phyloP scores from a whole-genome alignment of 30 jellyfish, hydroid and myxozoan species.

The Euphysa ruthae region DNA sequence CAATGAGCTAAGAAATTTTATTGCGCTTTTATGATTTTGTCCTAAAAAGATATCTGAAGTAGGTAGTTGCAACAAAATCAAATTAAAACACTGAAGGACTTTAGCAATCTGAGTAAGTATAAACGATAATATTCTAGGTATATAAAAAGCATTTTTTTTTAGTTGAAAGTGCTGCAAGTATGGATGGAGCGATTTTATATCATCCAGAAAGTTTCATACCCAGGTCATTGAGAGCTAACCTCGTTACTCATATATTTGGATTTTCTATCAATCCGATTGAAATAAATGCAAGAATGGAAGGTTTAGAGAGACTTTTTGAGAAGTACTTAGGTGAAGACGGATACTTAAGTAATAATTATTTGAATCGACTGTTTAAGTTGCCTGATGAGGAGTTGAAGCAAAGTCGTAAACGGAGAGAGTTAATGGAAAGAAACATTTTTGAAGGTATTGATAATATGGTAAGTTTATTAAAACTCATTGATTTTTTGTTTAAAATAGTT shows the following conservation, averaged over 20 bases:
- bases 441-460: conserved; percentile 7
- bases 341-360: conserved; percentile 27
- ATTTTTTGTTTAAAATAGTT: no score
- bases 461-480: neutral
- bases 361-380: conserved; percentile 40
- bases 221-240: conserved; percentile 41
- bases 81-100: no score
- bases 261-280: conserved; percentile 60
- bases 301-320: conserved; percentile 44
- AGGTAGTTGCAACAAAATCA: no score
- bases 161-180: conserved; percentile 69
- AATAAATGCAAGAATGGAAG: conserved; percentile 78
- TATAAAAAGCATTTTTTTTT: no score
- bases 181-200: conserved; percentile 47
- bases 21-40: no score
- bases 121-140: no score
- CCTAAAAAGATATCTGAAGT: no score
- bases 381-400: conserved; percentile 40
- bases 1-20: no score
- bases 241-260: conserved; percentile 61
- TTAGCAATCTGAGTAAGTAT: no score
- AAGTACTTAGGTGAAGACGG: conserved; percentile 48
- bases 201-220: conserved; percentile 94
- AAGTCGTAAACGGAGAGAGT: conserved; percentile 2
- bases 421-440: neutral